These are phyloP conservation scores for Sylvia atricapilla DNA, from an alignment of 2,113 vertebrate species.

Conservation along the genomic window DNA sequence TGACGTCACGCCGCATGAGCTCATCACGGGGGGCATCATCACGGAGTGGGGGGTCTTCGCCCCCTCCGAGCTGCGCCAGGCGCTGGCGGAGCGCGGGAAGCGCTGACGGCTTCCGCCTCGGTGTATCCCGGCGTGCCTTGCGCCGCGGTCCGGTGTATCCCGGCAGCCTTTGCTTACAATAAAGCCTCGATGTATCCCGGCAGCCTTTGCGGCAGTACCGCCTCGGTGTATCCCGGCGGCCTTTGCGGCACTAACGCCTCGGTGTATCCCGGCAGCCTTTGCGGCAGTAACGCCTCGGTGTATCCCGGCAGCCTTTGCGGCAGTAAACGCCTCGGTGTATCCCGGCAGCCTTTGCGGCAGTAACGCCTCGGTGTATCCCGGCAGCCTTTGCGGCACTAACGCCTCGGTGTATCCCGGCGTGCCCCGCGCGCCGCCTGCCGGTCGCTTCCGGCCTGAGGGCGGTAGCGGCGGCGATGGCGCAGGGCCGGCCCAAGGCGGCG, in stretches of 20 bases:
- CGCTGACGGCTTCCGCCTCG: fast-evolving
- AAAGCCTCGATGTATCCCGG: fast-evolving
- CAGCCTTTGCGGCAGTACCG: fast-evolving
- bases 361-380: fast-evolving
- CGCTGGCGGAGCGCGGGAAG: background rate
- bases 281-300: too few relatives aligned
- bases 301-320: too few relatives aligned
- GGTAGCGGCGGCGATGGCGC: too few relatives aligned
- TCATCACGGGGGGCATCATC: background rate
- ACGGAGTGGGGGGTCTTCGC: background rate
- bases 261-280: background rate
- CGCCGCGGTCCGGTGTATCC: background rate
- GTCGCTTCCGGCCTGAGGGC: fast-evolving
- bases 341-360: fast-evolving
- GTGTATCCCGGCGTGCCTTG: background rate
- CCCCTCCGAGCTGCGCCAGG: background rate
- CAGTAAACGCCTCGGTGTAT: background rate
- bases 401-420: too few relatives aligned
- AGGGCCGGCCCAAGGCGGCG: background rate
- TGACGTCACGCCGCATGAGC: background rate
- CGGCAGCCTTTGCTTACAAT: fast-evolving
- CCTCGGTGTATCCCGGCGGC: background rate
- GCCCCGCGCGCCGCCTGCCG: too few relatives aligned
- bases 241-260: background rate
- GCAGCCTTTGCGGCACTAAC: fast-evolving